Conservation (phyloP, 2,888 invertebrate species). For the Dynastes tityus region DNA sequence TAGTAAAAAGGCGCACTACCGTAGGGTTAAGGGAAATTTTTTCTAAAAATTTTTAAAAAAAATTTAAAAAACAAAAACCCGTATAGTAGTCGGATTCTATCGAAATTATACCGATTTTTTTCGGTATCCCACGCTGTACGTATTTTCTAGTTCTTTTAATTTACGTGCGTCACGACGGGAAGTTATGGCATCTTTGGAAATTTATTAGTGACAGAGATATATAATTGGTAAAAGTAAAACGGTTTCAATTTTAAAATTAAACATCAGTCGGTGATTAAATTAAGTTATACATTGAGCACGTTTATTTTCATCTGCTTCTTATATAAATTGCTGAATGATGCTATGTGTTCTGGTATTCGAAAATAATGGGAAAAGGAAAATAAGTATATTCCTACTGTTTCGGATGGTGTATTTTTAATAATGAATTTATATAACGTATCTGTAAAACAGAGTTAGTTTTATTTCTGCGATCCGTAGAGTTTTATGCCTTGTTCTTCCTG, state of each 20-base stretch:
- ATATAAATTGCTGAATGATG: slow-evolving; percentile 8
- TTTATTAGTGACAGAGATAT: slow-evolving; percentile 25
- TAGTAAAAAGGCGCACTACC: no score
- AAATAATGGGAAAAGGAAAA: slow-evolving; percentile 23
- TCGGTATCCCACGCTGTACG: not conserved
- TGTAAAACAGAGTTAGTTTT: not conserved
- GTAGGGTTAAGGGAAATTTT: no score
- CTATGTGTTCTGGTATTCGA: slow-evolving; percentile 13
- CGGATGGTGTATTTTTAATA: not conserved
- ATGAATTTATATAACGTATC: slow-evolving; percentile 5
- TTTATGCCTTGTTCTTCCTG: no score
- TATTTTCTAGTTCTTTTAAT: slow-evolving; percentile 12
- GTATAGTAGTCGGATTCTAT: no score
- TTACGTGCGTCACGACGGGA: slow-evolving; percentile 25
- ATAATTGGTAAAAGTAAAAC: slow-evolving; percentile 30
- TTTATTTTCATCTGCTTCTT: slow-evolving; percentile 23
- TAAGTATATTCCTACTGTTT: slow-evolving; percentile 14
- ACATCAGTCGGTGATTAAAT: slow-evolving; percentile 22
- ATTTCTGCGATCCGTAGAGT: not conserved
- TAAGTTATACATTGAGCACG: slow-evolving; percentile 23
- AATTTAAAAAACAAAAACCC: no score
- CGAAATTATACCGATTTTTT: no score
- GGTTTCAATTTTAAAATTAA: slow-evolving; percentile 27
- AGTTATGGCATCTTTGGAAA: slow-evolving; percentile 20
- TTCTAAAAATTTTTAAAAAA: no score